Conservation (phyloP, 1,140 invertebrate genomes). For the Saxidomus purpurata region DNA sequence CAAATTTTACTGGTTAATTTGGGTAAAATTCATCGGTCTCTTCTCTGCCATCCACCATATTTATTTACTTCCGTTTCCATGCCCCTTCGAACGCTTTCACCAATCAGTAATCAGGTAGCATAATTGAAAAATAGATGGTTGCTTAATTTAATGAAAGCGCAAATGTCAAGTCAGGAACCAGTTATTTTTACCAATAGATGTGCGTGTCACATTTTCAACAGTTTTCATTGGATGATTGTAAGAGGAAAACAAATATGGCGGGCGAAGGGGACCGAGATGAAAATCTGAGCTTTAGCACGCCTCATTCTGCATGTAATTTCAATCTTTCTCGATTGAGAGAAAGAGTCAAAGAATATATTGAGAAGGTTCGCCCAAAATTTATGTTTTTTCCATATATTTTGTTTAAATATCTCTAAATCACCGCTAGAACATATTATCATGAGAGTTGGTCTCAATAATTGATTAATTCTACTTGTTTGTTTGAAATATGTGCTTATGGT, state of each 20-base stretch:
- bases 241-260: constrained; percentile 74
- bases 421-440: no score
- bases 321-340: constrained; percentile 74
- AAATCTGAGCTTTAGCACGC: constrained; percentile 30
- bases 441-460: no score
- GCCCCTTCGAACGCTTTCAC: background rate
- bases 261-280: constrained; percentile 73
- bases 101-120: constrained; percentile 17
- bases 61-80: constrained; percentile 53
- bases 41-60: constrained; percentile 15
- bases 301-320: constrained; percentile 38
- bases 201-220: background rate
- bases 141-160: no score
- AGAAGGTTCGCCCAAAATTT: constrained; percentile 79
- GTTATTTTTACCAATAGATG: constrained; percentile 10
- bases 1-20: no score
- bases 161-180: no score
- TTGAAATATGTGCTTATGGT: no score
- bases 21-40: background rate
- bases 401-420: no score
- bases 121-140: background rate
- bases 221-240: constrained; percentile 60
- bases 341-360: constrained; percentile 78
- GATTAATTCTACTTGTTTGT: no score
- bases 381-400: no score